phyloP scores from a whole-genome alignment of 2,113 vertebrate genomes.

The Variabilichromis moorii region DNA sequence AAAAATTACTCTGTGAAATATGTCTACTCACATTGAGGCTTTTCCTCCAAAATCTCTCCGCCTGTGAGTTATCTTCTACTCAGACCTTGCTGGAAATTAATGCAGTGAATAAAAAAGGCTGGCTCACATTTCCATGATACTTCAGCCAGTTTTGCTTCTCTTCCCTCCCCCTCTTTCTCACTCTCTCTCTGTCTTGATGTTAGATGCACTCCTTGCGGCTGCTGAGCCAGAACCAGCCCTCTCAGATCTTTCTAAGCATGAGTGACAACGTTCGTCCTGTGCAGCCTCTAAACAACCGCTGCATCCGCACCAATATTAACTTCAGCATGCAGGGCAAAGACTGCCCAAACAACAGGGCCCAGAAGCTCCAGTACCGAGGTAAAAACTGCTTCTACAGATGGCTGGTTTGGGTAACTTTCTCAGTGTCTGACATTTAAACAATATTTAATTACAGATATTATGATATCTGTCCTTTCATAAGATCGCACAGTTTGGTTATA shows the following conservation, averaged over 20 bases:
- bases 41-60: background rate
- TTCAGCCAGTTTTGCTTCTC: background rate
- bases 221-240: conserved; percentile 98
- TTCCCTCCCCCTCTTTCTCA: background rate
- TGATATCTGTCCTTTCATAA: background rate
- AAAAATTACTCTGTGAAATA: background rate
- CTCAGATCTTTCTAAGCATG: conserved; percentile 99
- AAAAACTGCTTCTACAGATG: background rate
- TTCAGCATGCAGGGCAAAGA: conserved; percentile 98
- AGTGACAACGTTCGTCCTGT: conserved; percentile 95
- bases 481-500: background rate
- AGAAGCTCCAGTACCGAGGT: conserved; percentile 99
- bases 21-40: background rate
- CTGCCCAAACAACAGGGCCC: conserved; percentile 96
- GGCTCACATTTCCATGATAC: background rate
- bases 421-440: background rate
- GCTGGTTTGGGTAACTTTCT: background rate
- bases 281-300: conserved; percentile 97
- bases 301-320: conserved; percentile 99
- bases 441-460: background rate
- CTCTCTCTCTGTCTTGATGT: background rate
- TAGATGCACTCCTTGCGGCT: conserved; percentile 98
- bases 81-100: background rate
- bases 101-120: background rate
- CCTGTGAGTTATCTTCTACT: background rate